These are phyloP conservation scores for Phorcus lineatus DNA, from an alignment of 2,888 invertebrate genomes.

Conservation along the genomic window DNA sequence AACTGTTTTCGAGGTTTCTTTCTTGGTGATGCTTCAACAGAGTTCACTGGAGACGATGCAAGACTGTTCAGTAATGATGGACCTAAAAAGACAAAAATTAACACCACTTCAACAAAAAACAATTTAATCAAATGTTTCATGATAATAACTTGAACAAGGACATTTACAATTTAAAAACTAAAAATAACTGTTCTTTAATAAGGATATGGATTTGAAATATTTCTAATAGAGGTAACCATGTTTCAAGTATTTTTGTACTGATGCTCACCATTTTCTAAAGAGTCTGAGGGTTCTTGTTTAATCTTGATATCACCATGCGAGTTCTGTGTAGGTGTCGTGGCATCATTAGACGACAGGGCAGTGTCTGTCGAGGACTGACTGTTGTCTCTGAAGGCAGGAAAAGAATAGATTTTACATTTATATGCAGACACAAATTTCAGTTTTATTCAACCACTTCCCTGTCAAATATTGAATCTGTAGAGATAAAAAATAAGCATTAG, in stretches of 20 bases:
- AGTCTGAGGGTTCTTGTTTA: conserved; percentile 67
- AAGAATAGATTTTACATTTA: background rate
- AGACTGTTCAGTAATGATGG: background rate
- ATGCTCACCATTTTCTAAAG: conserved; percentile 68
- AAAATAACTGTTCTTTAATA: no score
- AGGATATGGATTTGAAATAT: no score
- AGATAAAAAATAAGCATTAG: no score
- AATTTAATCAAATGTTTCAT: no score
- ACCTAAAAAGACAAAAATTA: background rate
- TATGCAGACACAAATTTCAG: background rate
- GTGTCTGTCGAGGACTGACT: conserved; percentile 75
- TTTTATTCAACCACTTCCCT: background rate
- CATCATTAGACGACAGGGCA: conserved; percentile 71
- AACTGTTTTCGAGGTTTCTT: conserved; percentile 94
- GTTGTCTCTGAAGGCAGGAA: conserved; percentile 59
- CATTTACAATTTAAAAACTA: no score
- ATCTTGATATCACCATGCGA: conserved; percentile 56
- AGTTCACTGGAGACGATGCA: background rate
- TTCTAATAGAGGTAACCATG: no score
- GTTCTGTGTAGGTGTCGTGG: conserved; percentile 65
- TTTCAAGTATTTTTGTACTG: no score
- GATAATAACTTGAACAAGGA: no score
- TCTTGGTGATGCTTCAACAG: conserved; percentile 82
- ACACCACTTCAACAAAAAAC: background rate
- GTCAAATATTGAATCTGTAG: background rate